phyloP scores from a whole-genome alignment of 2,113 vertebrate species.

The Peromyscus californicus region DNA sequence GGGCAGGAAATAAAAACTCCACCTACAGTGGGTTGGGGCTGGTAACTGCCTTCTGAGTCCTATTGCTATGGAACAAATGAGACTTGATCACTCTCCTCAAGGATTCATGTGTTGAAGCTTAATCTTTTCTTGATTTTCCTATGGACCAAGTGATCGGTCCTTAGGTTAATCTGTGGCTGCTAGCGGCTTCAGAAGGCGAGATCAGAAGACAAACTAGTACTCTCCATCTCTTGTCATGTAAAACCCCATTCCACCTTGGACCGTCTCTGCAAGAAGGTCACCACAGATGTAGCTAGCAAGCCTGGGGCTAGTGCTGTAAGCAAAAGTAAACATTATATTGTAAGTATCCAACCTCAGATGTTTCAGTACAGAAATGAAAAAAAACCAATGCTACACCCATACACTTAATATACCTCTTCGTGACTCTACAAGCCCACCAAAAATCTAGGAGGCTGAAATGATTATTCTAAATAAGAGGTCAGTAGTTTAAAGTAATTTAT shows the following conservation, averaged over 20 bases:
- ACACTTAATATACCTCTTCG: background rate
- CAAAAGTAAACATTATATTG: no score
- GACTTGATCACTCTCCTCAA: background rate
- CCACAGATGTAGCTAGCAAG: background rate
- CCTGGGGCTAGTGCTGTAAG: background rate
- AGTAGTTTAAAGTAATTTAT: conserved; percentile 23
- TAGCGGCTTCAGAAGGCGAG: no score
- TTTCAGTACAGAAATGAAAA: background rate
- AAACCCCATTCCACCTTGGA: background rate
- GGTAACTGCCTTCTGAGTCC: background rate
- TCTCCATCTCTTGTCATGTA: background rate
- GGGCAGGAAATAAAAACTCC: background rate
- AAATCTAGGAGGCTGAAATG: background rate
- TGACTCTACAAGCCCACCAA: background rate
- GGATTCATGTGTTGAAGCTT: background rate
- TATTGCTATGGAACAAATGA: background rate
- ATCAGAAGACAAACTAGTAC: background rate
- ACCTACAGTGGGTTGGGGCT: background rate
- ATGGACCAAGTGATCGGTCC: background rate
- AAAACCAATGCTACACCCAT: accelerated
- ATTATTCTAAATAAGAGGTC: background rate
- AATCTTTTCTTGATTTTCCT: background rate
- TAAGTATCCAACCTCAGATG: background rate
- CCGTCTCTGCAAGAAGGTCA: background rate
- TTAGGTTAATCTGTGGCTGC: background rate